phyloP scores from a whole-genome alignment of 1,140 invertebrate species.

The Scaptomyza pallida region DNA sequence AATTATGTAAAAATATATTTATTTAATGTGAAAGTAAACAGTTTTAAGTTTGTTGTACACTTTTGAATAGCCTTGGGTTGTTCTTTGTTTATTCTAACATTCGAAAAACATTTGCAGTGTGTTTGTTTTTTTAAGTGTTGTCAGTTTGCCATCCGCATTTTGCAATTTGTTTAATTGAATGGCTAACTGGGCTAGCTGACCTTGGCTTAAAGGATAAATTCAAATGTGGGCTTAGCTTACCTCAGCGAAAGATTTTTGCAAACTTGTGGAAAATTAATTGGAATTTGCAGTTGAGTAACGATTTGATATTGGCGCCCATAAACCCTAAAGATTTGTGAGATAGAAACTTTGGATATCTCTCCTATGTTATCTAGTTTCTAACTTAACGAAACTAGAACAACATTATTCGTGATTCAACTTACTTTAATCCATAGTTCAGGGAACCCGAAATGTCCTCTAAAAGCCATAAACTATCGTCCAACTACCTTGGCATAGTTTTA shows the following conservation, averaged over 20 bases:
- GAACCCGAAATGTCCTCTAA: constrained; percentile 26
- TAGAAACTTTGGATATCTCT: too few species aligned
- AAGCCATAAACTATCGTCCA: neutral
- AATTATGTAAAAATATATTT: too few species aligned
- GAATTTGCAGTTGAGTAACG: neutral
- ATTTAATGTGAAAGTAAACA: too few species aligned
- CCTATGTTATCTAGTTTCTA: too few species aligned
- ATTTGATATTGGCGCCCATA: neutral
- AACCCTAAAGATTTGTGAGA: too few species aligned
- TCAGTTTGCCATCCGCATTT: constrained; percentile 2
- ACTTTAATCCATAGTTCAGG: constrained; percentile 11
- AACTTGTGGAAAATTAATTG: neutral
- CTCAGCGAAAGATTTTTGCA: neutral
- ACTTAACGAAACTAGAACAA: too few species aligned
- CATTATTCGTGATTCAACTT: neutral
- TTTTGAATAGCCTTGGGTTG: constrained; percentile 18
- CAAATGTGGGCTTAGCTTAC: neutral
- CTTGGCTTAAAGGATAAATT: constrained; percentile 14
- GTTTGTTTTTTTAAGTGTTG: constrained; percentile 7
- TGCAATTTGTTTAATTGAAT: constrained; percentile 37
- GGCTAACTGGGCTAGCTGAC: neutral
- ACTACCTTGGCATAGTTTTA: constrained; percentile 68
- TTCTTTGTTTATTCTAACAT: constrained; percentile 1
- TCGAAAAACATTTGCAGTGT: neutral
- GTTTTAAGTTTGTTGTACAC: constrained; percentile 6